Conservation (phyloP, 2,113 vertebrate genomes). For the Lophius piscatorius region DNA sequence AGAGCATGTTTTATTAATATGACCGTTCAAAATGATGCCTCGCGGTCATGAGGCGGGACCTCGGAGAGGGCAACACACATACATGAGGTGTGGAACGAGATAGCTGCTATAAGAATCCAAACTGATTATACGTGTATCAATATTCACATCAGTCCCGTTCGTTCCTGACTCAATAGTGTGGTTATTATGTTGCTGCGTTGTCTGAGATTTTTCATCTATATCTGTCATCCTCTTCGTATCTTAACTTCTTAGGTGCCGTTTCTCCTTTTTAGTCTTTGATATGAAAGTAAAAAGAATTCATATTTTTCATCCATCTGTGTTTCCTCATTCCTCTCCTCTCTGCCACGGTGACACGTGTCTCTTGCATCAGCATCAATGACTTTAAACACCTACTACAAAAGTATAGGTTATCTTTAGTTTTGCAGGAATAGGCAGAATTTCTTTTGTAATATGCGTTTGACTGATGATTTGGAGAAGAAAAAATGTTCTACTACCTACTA, state of each 20-base stretch:
- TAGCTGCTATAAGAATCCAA: no score
- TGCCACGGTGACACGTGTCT: constrained; percentile 52
- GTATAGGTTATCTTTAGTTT: constrained; percentile 2
- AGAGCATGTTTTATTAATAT: no score
- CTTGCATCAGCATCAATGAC: constrained; percentile 45
- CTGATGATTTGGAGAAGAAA: no score
- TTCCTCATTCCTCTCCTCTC: constrained; percentile 6
- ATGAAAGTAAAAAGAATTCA: constrained; percentile 39
- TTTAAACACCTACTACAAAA: constrained; percentile 18
- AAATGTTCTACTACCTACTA: no score
- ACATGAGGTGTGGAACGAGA: no score
- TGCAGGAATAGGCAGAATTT: constrained; percentile 2
- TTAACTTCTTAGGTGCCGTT: constrained; percentile 22
- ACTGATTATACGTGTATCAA: no score
- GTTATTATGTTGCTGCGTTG: constrained; percentile 1
- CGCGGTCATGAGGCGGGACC: no score
- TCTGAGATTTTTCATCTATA: constrained; percentile 22
- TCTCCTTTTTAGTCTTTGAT: constrained; percentile 48
- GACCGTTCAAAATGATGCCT: no score
- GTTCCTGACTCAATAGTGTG: no score
- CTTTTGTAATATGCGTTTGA: neutral
- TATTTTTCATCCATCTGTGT: constrained; percentile 13
- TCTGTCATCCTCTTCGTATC: constrained; percentile 21
- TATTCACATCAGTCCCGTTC: no score
- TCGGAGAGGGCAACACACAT: no score